Base-by-base conservation (phyloP, 2,113 vertebrate genomes). In the Hippolais icterina region DNA sequence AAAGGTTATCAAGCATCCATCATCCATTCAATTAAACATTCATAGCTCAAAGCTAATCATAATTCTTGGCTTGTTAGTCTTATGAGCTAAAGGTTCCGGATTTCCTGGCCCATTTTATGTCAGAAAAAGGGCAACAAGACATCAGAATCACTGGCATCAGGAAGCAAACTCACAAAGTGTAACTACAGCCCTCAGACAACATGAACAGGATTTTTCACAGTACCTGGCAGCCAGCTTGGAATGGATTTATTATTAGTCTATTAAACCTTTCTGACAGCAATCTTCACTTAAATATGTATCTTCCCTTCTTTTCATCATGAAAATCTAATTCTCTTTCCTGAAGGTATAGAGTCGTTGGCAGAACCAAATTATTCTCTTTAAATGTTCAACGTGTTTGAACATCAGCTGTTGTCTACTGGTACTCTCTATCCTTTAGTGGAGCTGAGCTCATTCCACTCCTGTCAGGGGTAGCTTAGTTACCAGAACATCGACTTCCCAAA, bases 401-500 rank as follows among this genome's bases (percentile, higher is more conserved):
- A 35, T 19, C 85, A 77, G 63, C 87, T 95, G 65, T 77, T 94
- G 90, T 92, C 93, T 97, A 4, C 71, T 47, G 28, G 21, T 50
- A 3, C 46, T 88, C 71, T 41, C 24, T 33, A 54, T 64, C 46
- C 56, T 29, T 75, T 21, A 95, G 75, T 21, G 49, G 50, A 90
- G 85, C 76, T 90, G 68, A 92, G 44, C 71, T 89, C 31, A 2
- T 28, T 24, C 57, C 42, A 9, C n/a, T 75, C 42, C 95, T 71
- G 89, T 82, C 86, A 27, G 59, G 66, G 87, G 79, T 42, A 86
- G 37, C 78, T 89, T 65, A 70, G 59, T 85, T 89, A 71, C 91
- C 65, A 93, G 89, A 93, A 91, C 71, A 89, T 18, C 13, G 1
- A 71, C 81, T 85, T 97, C 95, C 90, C 77, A 92, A 95, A 64